Evolutionary conservation across 2,888 invertebrate genomes (phyloP).

Genomic region (Caenorhabditis macrosperma): DNA sequence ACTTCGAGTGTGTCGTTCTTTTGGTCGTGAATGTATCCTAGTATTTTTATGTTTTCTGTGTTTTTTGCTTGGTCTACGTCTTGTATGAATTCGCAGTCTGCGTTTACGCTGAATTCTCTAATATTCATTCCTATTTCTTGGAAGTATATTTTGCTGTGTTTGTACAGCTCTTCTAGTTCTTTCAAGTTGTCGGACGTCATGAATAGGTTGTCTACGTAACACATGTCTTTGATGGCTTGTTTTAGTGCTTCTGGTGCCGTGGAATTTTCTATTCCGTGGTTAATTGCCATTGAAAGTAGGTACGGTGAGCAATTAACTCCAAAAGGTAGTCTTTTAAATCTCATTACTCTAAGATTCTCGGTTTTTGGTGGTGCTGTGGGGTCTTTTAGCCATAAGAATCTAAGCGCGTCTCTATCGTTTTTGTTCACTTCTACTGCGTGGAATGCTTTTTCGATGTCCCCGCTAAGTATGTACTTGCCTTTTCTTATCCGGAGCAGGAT

Average conservation of each 20-base stretch:
- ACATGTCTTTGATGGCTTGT: background rate
- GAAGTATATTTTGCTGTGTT: background rate
- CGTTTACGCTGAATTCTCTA: constrained; percentile 8
- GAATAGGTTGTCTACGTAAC: constrained; percentile 23
- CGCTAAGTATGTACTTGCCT: background rate
- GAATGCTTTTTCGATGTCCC: constrained; percentile 24
- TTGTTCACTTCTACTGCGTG: background rate
- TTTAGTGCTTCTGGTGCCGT: background rate
- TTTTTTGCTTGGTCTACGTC: constrained; percentile 10
- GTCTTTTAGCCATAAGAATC: constrained; percentile 12
- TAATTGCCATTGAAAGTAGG: constrained; percentile 3
- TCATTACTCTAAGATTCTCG: constrained; percentile 8
- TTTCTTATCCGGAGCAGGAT: constrained; percentile 11
- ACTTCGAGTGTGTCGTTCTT: constrained; percentile 7
- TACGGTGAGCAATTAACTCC: constrained; percentile 18
- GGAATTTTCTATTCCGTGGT: background rate
- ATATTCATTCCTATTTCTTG: constrained; percentile 10
- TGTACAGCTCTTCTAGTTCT: background rate
- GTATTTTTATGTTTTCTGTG: constrained; percentile 9
- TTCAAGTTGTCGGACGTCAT: background rate
- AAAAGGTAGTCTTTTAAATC: constrained; percentile 7
- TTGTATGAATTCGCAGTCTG: background rate
- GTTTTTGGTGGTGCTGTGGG: background rate
- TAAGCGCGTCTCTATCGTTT: constrained; percentile 1
- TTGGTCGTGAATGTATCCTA: constrained; percentile 4